These are phyloP conservation scores for Lineus longissimus DNA, from an alignment of 1,140 invertebrate genomes.

Conservation along the genomic window DNA sequence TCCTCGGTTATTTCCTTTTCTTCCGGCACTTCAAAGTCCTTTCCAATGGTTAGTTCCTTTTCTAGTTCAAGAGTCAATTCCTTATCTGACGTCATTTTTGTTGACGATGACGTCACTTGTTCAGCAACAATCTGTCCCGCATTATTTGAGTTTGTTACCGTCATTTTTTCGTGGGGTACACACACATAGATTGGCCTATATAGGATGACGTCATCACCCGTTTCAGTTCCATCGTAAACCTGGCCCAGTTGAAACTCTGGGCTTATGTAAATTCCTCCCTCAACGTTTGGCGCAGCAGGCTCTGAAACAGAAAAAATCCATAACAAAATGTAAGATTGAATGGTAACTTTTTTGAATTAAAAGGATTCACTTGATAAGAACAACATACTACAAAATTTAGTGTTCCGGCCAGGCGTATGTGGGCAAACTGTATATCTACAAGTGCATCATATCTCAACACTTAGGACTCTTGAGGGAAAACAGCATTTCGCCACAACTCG, in stretches of 20 bases:
- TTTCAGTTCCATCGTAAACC: conserved; percentile 69
- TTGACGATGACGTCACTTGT: neutral
- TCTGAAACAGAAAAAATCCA: conserved; percentile 58
- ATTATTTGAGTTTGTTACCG: conserved; percentile 31
- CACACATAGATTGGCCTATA: conserved; percentile 68
- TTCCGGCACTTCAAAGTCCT: neutral
- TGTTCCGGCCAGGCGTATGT: no score
- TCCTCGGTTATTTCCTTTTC: neutral
- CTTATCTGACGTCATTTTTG: neutral
- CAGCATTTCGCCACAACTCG: no score
- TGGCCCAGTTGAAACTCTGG: conserved; percentile 77
- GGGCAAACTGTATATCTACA: no score
- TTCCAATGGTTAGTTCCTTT: neutral
- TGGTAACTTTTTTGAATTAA: neutral
- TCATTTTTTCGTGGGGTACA: conserved; percentile 48
- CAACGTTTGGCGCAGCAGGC: conserved; percentile 67
- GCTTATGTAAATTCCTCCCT: conserved; percentile 77
- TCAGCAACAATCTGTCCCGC: conserved; percentile 22
- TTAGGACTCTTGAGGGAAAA: no score
- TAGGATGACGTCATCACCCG: conserved; percentile 56
- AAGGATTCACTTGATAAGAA: neutral
- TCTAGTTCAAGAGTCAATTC: neutral
- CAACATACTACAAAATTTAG: no score
- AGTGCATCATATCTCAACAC: no score
- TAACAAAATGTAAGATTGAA: no score